A percentile compares a stretch with the other conserved stretches of the same genome.
Evolutionary conservation across 2,113 vertebrate genomes (phyloP).

Genomic region (Rhineura floridana): DNA sequence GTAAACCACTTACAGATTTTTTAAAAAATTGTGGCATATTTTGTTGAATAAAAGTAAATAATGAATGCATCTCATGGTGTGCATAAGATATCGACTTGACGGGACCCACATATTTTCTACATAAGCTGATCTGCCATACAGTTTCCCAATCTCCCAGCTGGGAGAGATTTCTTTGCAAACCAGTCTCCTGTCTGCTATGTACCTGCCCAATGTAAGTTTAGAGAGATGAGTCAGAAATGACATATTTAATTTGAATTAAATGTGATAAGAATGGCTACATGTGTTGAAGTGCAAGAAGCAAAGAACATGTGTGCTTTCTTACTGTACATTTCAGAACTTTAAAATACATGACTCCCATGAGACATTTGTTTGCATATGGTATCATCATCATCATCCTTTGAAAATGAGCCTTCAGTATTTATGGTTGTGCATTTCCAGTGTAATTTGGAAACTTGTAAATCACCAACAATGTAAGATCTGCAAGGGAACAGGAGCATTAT

Average conservation of each 20-base stretch:
- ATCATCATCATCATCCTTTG: background rate
- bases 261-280: rapidly evolving
- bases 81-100: background rate
- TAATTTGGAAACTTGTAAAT: conserved; percentile 16
- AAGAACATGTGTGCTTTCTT: conserved; percentile 1
- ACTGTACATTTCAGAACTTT: background rate
- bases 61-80: background rate
- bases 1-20: no score
- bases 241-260: background rate
- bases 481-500: conserved; percentile 41
- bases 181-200: background rate
- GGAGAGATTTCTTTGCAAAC: background rate
- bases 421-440: background rate
- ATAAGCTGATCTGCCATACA: background rate
- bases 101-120: no score
- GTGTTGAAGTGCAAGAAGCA: background rate
- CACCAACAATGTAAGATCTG: conserved; percentile 14
- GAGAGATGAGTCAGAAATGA: background rate
- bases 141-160: background rate
- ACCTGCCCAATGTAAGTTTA: background rate
- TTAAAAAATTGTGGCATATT: no score
- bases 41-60: no score
- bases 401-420: background rate
- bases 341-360: background rate
- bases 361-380: background rate